These are phyloP conservation scores for Tolmerus cingulatus DNA, from an alignment of 2,888 invertebrate species.

Conservation along the genomic window DNA sequence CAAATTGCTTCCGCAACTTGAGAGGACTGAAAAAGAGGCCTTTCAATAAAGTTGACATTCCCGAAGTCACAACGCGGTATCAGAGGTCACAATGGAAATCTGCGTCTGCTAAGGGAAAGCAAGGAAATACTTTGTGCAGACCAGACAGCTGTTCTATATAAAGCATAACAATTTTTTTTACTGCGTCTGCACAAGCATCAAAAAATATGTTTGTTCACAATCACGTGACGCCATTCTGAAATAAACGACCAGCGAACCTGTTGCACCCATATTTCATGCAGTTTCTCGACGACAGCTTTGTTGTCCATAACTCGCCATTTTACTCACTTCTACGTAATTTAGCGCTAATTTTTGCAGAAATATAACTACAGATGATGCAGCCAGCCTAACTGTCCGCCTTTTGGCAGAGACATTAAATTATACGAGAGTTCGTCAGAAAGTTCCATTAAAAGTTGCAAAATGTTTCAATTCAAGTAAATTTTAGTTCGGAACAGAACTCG, in stretches of 20 bases:
- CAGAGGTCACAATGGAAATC: background rate
- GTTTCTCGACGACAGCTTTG: background rate
- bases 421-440: background rate
- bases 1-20: background rate
- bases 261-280: background rate
- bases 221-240: background rate
- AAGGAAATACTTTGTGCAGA: background rate
- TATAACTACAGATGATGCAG: background rate
- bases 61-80: background rate
- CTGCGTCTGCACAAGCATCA: background rate
- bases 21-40: background rate
- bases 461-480: background rate
- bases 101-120: background rate
- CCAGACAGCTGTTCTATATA: background rate
- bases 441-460: background rate
- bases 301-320: background rate
- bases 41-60: background rate
- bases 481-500: background rate
- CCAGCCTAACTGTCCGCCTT: background rate
- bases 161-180: background rate
- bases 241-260: background rate
- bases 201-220: background rate
- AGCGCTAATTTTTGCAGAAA: background rate
- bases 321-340: background rate
- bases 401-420: background rate